A percentile compares a stretch with the other conserved stretches of the same genome.
phyloP scores from a whole-genome alignment of 2,797 vertebrate genomes.

The Glossophaga mutica region DNA sequence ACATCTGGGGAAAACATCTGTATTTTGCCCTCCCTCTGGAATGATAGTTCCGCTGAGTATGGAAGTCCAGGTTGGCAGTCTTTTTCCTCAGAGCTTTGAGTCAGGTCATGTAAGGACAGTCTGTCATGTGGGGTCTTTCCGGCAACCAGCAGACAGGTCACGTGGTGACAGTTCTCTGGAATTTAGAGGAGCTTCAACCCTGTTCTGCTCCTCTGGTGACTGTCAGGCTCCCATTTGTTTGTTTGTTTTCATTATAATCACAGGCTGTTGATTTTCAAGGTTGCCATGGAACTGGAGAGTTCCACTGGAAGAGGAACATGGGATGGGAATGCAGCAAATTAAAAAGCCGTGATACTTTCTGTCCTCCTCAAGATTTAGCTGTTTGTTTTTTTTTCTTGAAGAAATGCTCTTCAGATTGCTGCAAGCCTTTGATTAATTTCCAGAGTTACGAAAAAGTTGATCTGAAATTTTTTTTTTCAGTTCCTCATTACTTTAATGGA shows the following conservation, averaged over 20 bases:
- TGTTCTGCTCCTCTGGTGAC: background rate
- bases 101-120: background rate
- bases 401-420: background rate
- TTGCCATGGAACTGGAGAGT: background rate
- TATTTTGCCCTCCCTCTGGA: background rate
- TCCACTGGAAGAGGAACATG: too few species aligned
- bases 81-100: background rate
- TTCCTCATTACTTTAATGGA: background rate
- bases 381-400: background rate
- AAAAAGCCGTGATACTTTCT: background rate
- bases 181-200: background rate
- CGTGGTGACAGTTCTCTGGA: background rate
- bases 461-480: background rate
- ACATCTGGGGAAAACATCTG: background rate
- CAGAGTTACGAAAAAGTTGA: background rate
- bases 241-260: background rate
- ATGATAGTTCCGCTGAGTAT: background rate
- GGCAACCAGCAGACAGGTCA: background rate
- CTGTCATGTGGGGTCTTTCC: background rate
- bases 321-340: background rate
- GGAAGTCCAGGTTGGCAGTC: background rate
- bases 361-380: background rate
- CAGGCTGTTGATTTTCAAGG: background rate
- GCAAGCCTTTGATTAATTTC: background rate
- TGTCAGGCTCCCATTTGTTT: background rate